These are phyloP conservation scores for Varanus salvator DNA, from an alignment of 2,113 vertebrate genomes.

Conservation along the genomic window DNA sequence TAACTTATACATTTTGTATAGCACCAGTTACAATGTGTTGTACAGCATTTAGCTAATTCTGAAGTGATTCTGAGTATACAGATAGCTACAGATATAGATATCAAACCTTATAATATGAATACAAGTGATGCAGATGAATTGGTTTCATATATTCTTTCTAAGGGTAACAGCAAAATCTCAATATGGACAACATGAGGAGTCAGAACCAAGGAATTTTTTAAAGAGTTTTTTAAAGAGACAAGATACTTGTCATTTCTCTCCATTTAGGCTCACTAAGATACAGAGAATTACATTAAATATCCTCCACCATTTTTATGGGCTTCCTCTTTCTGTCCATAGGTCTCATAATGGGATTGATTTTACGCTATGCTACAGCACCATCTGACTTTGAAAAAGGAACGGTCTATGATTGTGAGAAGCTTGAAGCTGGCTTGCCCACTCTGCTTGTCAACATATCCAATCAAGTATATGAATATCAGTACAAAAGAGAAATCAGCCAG, in stretches of 20 bases:
- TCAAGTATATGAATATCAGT: conserved; percentile 79
- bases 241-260: not conserved
- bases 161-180: not conserved
- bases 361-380: conserved; percentile 77
- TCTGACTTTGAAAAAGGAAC: conserved; percentile 65
- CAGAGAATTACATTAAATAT: not conserved
- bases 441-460: conserved; percentile 79
- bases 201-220: not conserved
- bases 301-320: not conserved
- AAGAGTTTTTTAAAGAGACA: not conserved
- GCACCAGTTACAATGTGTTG: not conserved
- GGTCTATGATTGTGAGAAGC: conserved; percentile 75
- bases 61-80: not conserved
- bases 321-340: conserved; percentile 70
- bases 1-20: not conserved
- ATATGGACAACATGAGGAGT: not conserved
- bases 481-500: conserved; percentile 77
- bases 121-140: not conserved
- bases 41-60: not conserved
- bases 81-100: not conserved
- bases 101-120: not conserved
- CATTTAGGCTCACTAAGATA: not conserved
- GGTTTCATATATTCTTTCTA: not conserved
- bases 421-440: conserved; percentile 71
- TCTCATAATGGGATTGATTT: conserved; percentile 82